These are phyloP conservation scores for Homarus gammarus DNA, from an alignment of 2,888 invertebrate genomes.

Conservation along the genomic window DNA sequence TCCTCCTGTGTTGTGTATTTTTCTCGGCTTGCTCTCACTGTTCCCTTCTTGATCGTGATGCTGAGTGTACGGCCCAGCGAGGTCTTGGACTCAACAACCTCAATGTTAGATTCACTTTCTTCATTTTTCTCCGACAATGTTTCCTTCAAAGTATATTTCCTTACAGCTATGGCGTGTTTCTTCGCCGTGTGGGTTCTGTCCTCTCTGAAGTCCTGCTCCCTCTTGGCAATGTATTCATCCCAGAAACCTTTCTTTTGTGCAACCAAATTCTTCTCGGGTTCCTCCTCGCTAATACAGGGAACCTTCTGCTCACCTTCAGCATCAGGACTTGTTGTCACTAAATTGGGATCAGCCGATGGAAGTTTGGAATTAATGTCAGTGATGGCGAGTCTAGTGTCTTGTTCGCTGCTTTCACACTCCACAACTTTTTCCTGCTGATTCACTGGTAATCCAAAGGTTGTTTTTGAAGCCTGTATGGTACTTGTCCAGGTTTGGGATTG, in stretches of 20 bases:
- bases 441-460: neutral
- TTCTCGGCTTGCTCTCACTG: conserved; percentile 33
- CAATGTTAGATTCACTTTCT: neutral
- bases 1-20: conserved; percentile 24
- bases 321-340: neutral
- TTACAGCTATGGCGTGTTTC: conserved; percentile 5
- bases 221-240: conserved; percentile 50
- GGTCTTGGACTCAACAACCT: neutral
- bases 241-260: conserved; percentile 65
- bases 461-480: neutral
- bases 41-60: conserved; percentile 54
- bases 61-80: conserved; percentile 52
- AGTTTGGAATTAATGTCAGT: neutral
- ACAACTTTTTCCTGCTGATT: neutral
- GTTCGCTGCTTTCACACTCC: neutral
- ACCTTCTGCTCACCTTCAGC: neutral
- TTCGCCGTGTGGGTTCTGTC: neutral
- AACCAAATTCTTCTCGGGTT: conserved; percentile 33
- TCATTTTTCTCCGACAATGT: neutral
- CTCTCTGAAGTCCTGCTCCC: neutral
- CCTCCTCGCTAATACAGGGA: neutral
- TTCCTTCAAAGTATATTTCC: neutral
- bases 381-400: neutral
- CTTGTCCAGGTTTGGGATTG: neutral
- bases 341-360: neutral